These are phyloP conservation scores for Synergus japonicus DNA, from an alignment of 2,888 invertebrate species.

Conservation along the genomic window DNA sequence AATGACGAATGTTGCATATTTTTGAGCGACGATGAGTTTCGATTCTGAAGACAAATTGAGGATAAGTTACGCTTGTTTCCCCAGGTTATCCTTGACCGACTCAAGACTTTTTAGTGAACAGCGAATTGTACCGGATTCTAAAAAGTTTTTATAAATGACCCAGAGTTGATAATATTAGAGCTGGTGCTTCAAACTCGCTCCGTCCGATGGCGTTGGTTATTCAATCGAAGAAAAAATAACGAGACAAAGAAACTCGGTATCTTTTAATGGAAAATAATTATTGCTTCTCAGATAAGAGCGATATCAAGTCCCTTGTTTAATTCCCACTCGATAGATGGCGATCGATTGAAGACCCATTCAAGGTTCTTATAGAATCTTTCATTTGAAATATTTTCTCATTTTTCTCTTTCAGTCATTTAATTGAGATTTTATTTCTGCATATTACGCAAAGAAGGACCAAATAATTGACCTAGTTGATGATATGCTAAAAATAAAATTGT, in stretches of 20 bases:
- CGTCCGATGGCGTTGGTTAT: slow-evolving; percentile 37
- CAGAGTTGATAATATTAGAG: slow-evolving; percentile 16
- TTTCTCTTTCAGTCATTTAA: neutral
- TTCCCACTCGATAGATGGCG: slow-evolving; percentile 14
- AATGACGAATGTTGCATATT: neutral
- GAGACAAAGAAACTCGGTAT: slow-evolving; percentile 29
- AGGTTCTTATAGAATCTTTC: neutral
- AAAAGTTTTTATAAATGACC: slow-evolving; percentile 8
- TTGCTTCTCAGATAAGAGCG: slow-evolving; percentile 17
- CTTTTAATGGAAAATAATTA: slow-evolving; percentile 26
- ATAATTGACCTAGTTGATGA: slow-evolving; percentile 19
- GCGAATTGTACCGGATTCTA: neutral
- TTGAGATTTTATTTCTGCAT: neutral
- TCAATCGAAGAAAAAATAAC: slow-evolving; percentile 14
- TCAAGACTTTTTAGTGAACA: neutral
- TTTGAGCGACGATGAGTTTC: neutral
- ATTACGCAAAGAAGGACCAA: neutral
- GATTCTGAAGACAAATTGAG: neutral
- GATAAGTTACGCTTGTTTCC: neutral
- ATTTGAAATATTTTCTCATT: neutral
- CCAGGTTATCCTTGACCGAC: neutral
- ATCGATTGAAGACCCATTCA: too few species aligned
- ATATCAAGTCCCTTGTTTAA: slow-evolving; percentile 4
- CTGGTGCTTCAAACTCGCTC: neutral
- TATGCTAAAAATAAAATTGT: slow-evolving; percentile 12